phyloP scores from a whole-genome alignment of 2,113 vertebrate species.

The Periophthalmodon schlosseri region DNA sequence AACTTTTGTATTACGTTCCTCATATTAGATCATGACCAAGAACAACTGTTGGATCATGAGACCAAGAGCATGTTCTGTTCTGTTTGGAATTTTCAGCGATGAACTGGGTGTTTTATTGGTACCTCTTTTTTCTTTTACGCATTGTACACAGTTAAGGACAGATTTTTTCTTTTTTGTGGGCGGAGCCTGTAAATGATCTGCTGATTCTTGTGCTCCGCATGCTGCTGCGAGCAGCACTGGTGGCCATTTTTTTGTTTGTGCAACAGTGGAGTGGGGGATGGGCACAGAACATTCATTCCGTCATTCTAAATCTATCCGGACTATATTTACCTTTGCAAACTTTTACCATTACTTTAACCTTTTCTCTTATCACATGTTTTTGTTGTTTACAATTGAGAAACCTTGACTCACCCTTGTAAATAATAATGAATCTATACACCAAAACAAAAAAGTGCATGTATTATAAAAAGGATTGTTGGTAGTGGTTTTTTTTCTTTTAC shows the following conservation, averaged over 20 bases:
- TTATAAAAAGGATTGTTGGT: neutral
- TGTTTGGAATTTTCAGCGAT: neutral
- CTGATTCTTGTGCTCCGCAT: constrained; percentile 52
- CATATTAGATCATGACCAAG: neutral
- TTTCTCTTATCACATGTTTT: neutral
- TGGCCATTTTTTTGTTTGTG: constrained; percentile 75
- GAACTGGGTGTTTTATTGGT: neutral
- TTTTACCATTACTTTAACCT: neutral
- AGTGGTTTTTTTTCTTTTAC: neutral
- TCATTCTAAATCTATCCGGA: neutral
- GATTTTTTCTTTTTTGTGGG: constrained; percentile 46
- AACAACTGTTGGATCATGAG: neutral
- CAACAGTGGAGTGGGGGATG: constrained; percentile 50
- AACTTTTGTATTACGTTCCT: neutral
- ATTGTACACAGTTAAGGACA: neutral
- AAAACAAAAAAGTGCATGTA: too few species aligned
- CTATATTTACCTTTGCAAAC: neutral
- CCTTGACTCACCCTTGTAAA: neutral
- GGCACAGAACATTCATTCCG: constrained; percentile 26
- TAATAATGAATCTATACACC: neutral
- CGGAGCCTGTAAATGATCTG: constrained; percentile 57
- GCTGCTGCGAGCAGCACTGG: constrained; percentile 66
- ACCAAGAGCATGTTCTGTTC: neutral
- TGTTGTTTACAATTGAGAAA: neutral
- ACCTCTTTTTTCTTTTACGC: neutral